Evolutionary conservation across 2,113 vertebrate genomes (phyloP).

Genomic region (Lichenostomus cassidix): DNA sequence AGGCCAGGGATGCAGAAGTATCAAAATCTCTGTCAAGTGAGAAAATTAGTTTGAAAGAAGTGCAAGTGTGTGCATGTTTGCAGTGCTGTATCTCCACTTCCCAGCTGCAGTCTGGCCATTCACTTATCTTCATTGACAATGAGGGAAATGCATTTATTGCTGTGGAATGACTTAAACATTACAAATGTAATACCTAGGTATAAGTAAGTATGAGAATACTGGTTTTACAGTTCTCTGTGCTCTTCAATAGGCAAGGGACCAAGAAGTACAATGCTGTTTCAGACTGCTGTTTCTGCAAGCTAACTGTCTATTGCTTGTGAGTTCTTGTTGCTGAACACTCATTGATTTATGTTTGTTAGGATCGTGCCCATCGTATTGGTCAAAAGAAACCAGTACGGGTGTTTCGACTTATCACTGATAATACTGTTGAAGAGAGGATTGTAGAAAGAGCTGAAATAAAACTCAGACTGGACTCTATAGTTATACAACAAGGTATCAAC

Average conservation of each 20-base stretch:
- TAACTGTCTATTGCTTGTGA: conserved; percentile 38
- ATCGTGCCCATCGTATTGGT: conserved; percentile 90
- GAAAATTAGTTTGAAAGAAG: background rate
- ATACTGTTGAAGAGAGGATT: conserved; percentile 91
- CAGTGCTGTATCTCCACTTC: background rate
- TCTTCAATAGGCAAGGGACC: background rate
- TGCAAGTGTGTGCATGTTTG: background rate
- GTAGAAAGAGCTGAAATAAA: conserved; percentile 92
- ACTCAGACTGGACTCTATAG: conserved; percentile 88
- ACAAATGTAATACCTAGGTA: background rate
- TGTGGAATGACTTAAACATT: background rate
- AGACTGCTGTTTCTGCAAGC: conserved; percentile 30
- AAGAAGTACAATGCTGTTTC: background rate
- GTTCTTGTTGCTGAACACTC: conserved; percentile 56
- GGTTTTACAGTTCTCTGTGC: background rate
- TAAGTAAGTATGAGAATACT: background rate
- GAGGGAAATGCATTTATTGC: background rate
- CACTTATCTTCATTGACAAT: background rate
- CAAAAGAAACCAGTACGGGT: conserved; percentile 89
- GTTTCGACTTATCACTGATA: conserved; percentile 89
- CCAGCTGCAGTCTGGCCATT: background rate
- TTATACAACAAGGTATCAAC: conserved; percentile 88
- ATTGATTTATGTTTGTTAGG: conserved; percentile 75
- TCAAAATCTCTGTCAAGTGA: background rate
- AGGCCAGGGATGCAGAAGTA: background rate